Base-by-base conservation (phyloP, 92 coral and sea anemone species). In the Muricea muricata region DNA sequence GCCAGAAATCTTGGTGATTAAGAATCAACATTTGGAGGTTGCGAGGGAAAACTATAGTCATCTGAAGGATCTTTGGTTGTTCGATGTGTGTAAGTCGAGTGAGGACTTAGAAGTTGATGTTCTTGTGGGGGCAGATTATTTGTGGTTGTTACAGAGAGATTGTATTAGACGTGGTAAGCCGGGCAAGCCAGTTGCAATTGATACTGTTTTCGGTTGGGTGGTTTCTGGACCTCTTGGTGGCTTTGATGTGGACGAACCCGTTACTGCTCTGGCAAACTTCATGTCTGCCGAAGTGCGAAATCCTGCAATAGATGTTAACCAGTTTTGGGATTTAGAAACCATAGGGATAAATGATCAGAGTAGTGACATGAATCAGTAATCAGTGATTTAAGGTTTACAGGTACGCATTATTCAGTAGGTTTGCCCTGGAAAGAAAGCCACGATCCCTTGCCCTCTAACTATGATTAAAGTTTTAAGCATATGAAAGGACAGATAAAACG, bases 371-470 rank as follows among this genome's bases (percentile, higher is more conserved):
- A 61, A 61, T 28, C 32, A 28, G 12, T 61, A 15, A 61, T n/a
- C 3, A 32, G 24, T 7, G 70, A 28, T 7, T n/a, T 61, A 4
- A 25, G 33, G 29, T 61, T 61, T 32, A 12, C n/a, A 2, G 31
- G 70, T 61, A 61, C 1, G 1, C 10, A 32, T 25, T 31, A 61
- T 15, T 32, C n/a, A 15, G 70, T 61, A 25, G 17, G n/a, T 14
- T 61, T 61, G 37, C 70, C 70, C 13, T 61, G 70, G 70, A 61
- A 61, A 32, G 70, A 61, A 31, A 32, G 70, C 6, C 65, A 56
- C 17, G 65, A 25, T 4, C 24, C n/a, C n/a, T n/a, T n/a, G n/a
- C 65, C 23, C 14, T 56, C 17, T 4, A 61, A 61, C n/a, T 61
- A 61, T 24, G n/a, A 61, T 32, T n/a, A 61, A 2, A 61, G 70